Evolutionary conservation across 53 echinoderm and acorn worm genomes (phyloP), one percentile per base, ranked within the genome.

Genomic region (Mesocentrotus franciscanus): DNA sequence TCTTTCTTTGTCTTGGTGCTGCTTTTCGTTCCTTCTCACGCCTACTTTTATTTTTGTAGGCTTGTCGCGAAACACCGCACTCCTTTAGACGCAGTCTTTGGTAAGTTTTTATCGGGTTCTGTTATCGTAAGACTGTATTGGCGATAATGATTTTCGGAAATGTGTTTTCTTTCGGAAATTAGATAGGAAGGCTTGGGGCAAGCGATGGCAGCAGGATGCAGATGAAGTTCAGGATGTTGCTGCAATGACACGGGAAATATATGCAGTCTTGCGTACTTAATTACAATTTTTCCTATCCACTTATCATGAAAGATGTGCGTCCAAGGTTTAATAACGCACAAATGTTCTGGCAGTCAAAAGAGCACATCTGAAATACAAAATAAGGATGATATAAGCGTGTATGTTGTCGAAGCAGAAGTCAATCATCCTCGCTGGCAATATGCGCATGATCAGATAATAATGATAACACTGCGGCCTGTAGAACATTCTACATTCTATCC

Each of bases 151-250:
- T 91, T 66, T 91, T 62, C 66, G 91, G 62, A 91, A 91, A 66
- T 91, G 91, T 91, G 91, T 91, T 91, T 62, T 91, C 62, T 30
- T 91, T 91, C 91, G 91, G 91, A 91, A 91, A 91, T 91, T 33
- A 64, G 91, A 91, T 91, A 64, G 91, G 91, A 39, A 91, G 39
- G 35, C 91, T 91, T 35, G 35, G 39, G 66, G 91, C 34, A 24
- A 64, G 22, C 9, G 58, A n/a, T 29, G 58, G 58, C 0, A 87
- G 27, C 18, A 58, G 27, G 56, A 57, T 27, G 87, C 4, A 57
- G 59, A 87, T 87, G n/a, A 57, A 58, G 57, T 87, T 57, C n/a
- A 87, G 58, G 58, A 87, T 87, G 87, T 57, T 87, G 87, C n/a
- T 57, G 27, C 87, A 87, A 87, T 87, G 87, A 10, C n/a, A 58